Percentiles rank a stretch among this genome's conserved stretches.
phyloP scores from a whole-genome alignment of 2,113 vertebrate genomes.

The Urocitellus parryii region DNA sequence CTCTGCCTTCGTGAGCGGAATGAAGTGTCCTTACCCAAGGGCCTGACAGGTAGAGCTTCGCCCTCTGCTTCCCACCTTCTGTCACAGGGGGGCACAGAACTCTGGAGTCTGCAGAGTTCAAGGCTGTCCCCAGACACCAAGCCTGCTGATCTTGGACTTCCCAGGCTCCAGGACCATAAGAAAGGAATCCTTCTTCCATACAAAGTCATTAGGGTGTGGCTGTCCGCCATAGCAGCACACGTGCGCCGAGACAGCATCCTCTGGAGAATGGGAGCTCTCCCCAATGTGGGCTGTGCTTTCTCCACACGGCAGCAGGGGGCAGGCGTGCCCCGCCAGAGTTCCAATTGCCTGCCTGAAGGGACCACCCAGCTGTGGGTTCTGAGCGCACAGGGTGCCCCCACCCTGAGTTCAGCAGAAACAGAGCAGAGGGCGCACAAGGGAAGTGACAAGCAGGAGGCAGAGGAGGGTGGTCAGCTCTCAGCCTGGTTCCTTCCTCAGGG shows the following conservation, averaged over 20 bases:
- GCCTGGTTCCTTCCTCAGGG: no score
- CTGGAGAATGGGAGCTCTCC: background rate
- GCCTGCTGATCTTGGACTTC: background rate
- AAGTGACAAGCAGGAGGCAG: no score
- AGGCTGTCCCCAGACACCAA: background rate
- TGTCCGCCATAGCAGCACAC: background rate
- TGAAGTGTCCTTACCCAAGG: no score
- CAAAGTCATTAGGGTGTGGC: no score
- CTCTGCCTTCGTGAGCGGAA: background rate
- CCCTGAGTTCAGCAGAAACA: no score
- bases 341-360: background rate
- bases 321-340: background rate
- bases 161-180: no score
- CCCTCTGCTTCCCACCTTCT: background rate
- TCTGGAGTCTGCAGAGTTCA: background rate
- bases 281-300: rapidly evolving
- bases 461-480: no score
- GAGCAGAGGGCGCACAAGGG: no score
- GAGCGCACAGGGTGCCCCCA: no score
- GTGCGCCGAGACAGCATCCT: background rate
- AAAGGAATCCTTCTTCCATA: background rate
- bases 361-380: background rate
- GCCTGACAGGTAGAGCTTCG: rapidly evolving
- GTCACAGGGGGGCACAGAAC: background rate
- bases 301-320: background rate